A percentile compares a stretch with the other conserved stretches of the same genome.
phyloP scores from a whole-genome alignment of 2,888 invertebrate species.

The Cheiracanthium punctorium region DNA sequence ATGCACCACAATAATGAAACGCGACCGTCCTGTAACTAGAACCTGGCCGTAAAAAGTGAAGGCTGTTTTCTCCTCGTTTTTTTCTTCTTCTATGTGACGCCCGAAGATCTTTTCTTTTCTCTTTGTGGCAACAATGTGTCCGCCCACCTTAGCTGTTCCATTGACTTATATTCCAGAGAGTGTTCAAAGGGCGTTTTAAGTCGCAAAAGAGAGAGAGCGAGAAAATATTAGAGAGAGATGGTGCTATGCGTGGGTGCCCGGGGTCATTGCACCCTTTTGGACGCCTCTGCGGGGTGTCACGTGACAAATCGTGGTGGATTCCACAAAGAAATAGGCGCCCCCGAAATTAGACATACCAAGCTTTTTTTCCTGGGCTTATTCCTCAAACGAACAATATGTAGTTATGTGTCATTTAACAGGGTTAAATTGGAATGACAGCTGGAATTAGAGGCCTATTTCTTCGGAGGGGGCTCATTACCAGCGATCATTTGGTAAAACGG shows the following conservation, averaged over 20 bases:
- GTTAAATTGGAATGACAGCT: background rate
- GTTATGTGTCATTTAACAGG: background rate
- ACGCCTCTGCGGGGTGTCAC: constrained; percentile 44
- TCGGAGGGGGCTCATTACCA: no score
- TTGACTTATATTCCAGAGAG: constrained; percentile 51
- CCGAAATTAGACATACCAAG: background rate
- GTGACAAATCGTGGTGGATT: constrained; percentile 6
- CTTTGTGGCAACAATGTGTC: constrained; percentile 42
- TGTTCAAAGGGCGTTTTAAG: constrained; percentile 37
- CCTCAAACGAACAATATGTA: background rate
- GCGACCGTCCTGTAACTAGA: constrained; percentile 20
- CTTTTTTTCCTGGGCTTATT: background rate
- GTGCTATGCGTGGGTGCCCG: constrained; percentile 55
- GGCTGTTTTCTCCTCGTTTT: background rate
- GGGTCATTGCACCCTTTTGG: constrained; percentile 57
- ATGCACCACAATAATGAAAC: constrained; percentile 9
- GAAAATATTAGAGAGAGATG: background rate
- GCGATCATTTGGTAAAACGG: no score
- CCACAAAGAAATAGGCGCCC: constrained; percentile 18
- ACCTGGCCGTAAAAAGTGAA: constrained; percentile 36
- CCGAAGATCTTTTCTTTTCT: background rate
- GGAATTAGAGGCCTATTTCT: no score
- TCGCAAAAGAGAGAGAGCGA: background rate
- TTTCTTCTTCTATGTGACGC: background rate
- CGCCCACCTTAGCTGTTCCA: constrained; percentile 57